Percentiles rank a stretch among this genome's conserved stretches.
These are phyloP conservation scores for Sciaenops ocellatus DNA, from an alignment of 2,797 vertebrate species.

Conservation along the genomic window DNA sequence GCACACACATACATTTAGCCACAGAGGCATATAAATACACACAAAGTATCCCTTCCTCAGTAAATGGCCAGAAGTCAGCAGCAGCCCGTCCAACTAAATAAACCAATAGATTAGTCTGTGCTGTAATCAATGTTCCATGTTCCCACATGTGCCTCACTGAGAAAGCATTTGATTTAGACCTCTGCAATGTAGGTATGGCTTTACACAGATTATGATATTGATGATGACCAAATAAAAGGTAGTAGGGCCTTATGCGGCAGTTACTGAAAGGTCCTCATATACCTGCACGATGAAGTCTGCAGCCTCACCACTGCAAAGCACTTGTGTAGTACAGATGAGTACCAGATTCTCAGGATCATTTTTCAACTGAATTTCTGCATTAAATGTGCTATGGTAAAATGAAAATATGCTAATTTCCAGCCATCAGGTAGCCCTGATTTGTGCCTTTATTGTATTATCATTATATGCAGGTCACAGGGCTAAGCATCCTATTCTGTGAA, in stretches of 20 bases:
- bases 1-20: slow-evolving; percentile 2
- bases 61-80: slow-evolving; percentile 28
- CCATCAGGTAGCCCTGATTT: neutral
- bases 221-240: neutral
- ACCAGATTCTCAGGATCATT: neutral
- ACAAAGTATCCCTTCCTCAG: neutral
- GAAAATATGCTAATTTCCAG: neutral
- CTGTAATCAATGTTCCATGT: slow-evolving; percentile 37
- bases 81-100: slow-evolving; percentile 5
- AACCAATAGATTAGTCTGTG: slow-evolving; percentile 39
- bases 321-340: slow-evolving; percentile 13
- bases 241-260: neutral
- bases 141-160: neutral
- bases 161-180: slow-evolving; percentile 11
- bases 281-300: neutral
- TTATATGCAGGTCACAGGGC: slow-evolving; percentile 15
- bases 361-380: neutral
- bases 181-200: neutral
- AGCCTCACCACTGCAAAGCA: slow-evolving; percentile 6
- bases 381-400: neutral
- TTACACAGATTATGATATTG: slow-evolving; percentile 8
- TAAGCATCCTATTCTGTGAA: neutral
- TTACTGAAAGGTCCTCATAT: neutral
- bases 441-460: neutral
- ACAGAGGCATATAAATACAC: slow-evolving; percentile 4